Conservation (phyloP, 2,888 invertebrate genomes). For the Acanthosepion lycidas region DNA sequence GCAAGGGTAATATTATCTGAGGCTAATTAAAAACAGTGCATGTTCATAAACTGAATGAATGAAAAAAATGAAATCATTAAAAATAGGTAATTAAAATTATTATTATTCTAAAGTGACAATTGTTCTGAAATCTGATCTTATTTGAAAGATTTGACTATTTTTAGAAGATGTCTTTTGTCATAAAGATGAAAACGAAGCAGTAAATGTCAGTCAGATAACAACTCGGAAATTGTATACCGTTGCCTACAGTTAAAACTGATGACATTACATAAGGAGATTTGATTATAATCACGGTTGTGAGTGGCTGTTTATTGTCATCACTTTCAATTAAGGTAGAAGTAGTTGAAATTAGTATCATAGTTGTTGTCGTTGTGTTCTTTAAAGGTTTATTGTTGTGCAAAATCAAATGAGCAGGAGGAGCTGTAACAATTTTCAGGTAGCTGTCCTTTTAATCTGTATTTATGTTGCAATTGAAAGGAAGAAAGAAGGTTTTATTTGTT, state of each 20-base stretch:
- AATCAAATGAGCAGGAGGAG: not conserved
- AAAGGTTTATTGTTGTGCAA: not conserved
- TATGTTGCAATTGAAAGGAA: not conserved
- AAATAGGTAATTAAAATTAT: not conserved
- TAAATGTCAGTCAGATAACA: not conserved
- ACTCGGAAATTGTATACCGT: not conserved
- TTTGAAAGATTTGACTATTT: not conserved
- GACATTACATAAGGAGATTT: not conserved
- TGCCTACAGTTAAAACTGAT: not conserved
- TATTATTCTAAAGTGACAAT: not conserved
- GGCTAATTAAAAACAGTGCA: too few species aligned
- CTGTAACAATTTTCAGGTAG: not conserved
- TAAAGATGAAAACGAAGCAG: not conserved
- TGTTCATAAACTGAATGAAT: too few species aligned
- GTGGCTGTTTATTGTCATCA: not conserved
- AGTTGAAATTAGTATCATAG: not conserved
- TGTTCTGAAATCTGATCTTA: not conserved
- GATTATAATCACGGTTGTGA: not conserved
- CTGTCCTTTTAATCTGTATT: not conserved
- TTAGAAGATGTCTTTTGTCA: not conserved
- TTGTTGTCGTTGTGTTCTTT: not conserved
- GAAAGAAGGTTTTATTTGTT: too few species aligned
- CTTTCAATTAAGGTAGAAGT: not conserved
- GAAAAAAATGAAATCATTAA: too few species aligned
- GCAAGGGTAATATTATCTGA: too few species aligned